phyloP scores from a whole-genome alignment of 1,140 invertebrate species.

The Drosophila lacteicornis region DNA sequence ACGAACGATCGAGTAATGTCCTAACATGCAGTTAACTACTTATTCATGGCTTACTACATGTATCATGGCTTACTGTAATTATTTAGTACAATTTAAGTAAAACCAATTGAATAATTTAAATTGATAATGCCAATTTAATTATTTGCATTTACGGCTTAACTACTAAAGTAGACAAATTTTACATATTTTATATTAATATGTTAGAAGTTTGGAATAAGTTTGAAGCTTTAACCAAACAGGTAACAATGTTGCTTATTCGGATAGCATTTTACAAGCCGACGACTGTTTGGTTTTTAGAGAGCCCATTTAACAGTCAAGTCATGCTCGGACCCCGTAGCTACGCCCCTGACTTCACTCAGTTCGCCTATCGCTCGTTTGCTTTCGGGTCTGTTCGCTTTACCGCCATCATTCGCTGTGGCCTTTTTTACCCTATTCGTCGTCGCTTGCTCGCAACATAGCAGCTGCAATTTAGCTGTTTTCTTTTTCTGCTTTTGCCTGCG shows the following conservation, averaged over 20 bases:
- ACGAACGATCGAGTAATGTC: not conserved
- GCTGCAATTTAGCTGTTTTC: conserved; percentile 74
- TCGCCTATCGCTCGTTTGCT: conserved; percentile 65
- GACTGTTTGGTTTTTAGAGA: conserved; percentile 3
- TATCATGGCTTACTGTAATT: not conserved
- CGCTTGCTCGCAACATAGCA: conserved; percentile 66
- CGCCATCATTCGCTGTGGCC: conserved; percentile 59
- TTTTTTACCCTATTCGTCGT: conserved; percentile 72
- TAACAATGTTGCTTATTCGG: not conserved
- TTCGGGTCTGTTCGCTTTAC: conserved; percentile 59
- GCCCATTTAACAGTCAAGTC: conserved; percentile 34
- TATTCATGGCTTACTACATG: not conserved
- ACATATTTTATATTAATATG: not conserved
- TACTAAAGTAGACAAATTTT: not conserved
- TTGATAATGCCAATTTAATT: no score
- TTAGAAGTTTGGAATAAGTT: not conserved
- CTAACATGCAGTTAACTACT: not conserved
- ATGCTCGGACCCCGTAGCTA: conserved; percentile 32
- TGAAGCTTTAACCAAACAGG: no score
- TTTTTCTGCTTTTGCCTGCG: conserved; percentile 49
- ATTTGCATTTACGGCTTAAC: not conserved
- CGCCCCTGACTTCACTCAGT: conserved; percentile 38
- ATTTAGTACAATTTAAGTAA: not conserved
- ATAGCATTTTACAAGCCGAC: not conserved
- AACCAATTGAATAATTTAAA: not conserved